These are phyloP conservation scores for Anthophora plumipes DNA, from an alignment of 2,888 invertebrate species.

Conservation along the genomic window DNA sequence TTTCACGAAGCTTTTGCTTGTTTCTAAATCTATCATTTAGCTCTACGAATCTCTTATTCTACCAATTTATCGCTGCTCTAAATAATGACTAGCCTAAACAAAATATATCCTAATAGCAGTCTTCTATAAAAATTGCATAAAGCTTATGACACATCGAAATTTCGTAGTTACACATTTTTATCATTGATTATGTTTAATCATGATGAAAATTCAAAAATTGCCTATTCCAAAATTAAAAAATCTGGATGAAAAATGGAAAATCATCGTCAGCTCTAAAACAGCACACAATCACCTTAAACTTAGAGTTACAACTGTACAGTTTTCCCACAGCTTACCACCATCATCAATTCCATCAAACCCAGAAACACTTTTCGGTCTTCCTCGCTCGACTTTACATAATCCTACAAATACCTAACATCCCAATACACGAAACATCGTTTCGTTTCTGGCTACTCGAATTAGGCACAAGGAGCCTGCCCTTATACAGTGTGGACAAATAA, in stretches of 20 bases:
- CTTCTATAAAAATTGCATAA: neutral
- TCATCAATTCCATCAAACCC: conserved; percentile 8
- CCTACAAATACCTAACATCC: neutral
- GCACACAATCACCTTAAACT: too few relatives aligned
- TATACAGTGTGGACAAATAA: too few relatives aligned
- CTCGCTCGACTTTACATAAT: conserved; percentile 22
- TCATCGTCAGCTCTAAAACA: neutral
- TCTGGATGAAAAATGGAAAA: neutral
- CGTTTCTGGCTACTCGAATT: neutral
- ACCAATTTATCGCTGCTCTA: neutral
- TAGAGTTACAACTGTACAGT: neutral
- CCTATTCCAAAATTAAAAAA: too few relatives aligned
- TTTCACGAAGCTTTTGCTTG: neutral
- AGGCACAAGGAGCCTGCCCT: too few relatives aligned
- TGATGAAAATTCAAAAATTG: too few relatives aligned
- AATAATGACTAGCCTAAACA: neutral
- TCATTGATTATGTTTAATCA: too few relatives aligned
- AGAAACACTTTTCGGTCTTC: conserved; percentile 42
- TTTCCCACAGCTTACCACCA: neutral
- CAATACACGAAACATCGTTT: too few relatives aligned
- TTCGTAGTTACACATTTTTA: too few relatives aligned
- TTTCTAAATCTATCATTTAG: neutral
- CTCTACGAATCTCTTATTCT: neutral
- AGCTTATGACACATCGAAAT: too few relatives aligned
- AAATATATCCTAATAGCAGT: neutral